phyloP scores from a whole-genome alignment of 2,797 vertebrate species.

The Alectoris magna region DNA sequence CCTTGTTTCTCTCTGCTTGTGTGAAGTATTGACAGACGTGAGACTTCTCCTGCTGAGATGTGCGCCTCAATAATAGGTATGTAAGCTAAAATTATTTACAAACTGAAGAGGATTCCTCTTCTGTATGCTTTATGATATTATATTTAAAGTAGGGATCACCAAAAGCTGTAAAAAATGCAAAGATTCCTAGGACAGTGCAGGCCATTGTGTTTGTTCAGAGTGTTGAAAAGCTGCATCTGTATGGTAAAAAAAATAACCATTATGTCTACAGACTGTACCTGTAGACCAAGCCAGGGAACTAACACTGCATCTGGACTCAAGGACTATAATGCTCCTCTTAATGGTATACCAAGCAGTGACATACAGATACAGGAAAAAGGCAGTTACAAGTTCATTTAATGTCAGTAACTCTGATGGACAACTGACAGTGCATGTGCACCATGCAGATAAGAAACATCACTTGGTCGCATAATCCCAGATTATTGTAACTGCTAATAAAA shows the following conservation, averaged over 20 bases:
- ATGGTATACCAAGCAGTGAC: not conserved
- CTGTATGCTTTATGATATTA: not conserved
- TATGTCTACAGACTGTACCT: not conserved
- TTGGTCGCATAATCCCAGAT: not conserved
- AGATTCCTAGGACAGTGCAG: not conserved
- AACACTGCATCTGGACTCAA: not conserved
- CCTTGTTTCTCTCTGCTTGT: slow-evolving; percentile 42
- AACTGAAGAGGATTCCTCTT: not conserved
- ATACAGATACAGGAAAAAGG: not conserved
- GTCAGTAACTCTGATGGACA: not conserved
- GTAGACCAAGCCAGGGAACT: not conserved
- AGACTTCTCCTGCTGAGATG: slow-evolving; percentile 26
- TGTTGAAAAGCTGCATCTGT: not conserved
- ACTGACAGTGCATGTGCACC: not conserved
- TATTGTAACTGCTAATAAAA: not conserved
- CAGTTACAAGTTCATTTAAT: not conserved
- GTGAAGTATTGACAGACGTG: slow-evolving; percentile 30
- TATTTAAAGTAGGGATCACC: not conserved
- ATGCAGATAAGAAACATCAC: not conserved
- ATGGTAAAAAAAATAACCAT: not conserved
- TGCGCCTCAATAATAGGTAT: slow-evolving; percentile 24
- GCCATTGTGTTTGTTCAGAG: not conserved
- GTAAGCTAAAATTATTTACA: not conserved
- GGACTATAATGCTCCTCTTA: not conserved
- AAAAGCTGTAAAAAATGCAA: not conserved